Evolutionary conservation across 1,140 invertebrate species (phyloP).

Genomic region (Amphibalanus amphitrite): DNA sequence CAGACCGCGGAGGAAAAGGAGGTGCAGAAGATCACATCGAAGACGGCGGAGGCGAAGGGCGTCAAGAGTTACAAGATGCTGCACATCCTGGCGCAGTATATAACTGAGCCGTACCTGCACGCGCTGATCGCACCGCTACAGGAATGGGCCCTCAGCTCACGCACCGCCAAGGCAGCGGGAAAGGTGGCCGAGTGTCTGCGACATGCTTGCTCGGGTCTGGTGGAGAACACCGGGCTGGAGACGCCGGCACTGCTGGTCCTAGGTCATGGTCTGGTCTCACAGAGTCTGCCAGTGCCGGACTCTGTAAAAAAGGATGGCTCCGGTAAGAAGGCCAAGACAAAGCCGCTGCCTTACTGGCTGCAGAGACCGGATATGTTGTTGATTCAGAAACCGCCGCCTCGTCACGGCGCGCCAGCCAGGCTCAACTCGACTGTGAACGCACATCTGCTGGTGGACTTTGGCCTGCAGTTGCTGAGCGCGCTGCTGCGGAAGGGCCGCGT

Average conservation of each 20-base stretch:
- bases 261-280: neutral
- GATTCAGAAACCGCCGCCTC: neutral
- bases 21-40: slow-evolving; percentile 28
- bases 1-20: slow-evolving; percentile 35
- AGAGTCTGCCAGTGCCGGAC: neutral
- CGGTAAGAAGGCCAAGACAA: too few species aligned
- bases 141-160: neutral
- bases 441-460: neutral
- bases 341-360: neutral
- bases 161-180: neutral
- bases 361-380: neutral
- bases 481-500: neutral
- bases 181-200: neutral
- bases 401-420: neutral
- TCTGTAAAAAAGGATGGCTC: too few species aligned
- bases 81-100: neutral
- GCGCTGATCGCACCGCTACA: neutral
- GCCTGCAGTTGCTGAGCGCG: neutral
- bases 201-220: neutral
- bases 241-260: neutral
- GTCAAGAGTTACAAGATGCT: slow-evolving; percentile 31
- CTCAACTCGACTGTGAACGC: neutral
- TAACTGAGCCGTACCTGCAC: neutral
- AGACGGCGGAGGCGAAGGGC: slow-evolving; percentile 34
- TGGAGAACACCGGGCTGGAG: neutral